Percentiles rank a stretch among this genome's conserved stretches.
Evolutionary conservation across 2,113 vertebrate genomes (phyloP).

Genomic region (Archocentrus centrarchus): DNA sequence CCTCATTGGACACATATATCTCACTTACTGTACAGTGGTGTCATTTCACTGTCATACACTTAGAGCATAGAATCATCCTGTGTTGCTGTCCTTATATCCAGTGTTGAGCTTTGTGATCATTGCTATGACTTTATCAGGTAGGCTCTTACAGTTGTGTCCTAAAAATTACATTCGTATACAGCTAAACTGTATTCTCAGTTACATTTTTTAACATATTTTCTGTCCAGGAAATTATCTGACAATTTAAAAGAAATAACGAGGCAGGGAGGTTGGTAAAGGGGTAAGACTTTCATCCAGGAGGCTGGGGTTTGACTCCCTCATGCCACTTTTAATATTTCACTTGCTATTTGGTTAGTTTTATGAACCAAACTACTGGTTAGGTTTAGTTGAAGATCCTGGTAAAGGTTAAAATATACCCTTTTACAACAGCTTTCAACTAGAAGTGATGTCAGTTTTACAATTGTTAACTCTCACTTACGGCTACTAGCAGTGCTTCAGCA

Average conservation of each 20-base stretch:
- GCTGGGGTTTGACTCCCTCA: background rate
- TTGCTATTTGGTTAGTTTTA: background rate
- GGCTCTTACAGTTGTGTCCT: background rate
- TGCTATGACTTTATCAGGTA: background rate
- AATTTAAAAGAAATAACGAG: background rate
- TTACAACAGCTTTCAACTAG: background rate
- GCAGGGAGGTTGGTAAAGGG: too few relatives aligned
- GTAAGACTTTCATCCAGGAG: background rate
- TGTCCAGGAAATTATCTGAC: too few relatives aligned
- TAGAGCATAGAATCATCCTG: background rate
- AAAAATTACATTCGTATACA: too few relatives aligned
- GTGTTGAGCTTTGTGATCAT: background rate
- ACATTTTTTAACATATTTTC: background rate
- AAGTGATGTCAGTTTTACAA: background rate
- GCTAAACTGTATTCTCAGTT: too few relatives aligned
- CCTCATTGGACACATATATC: constrained; percentile 2
- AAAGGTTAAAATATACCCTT: background rate
- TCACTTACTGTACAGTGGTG: background rate
- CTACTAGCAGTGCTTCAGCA: background rate
- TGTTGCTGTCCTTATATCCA: background rate
- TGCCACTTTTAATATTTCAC: background rate
- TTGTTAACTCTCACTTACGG: background rate
- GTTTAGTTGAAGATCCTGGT: background rate
- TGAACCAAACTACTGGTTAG: background rate
- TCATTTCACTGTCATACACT: background rate